Evolutionary conservation across 2,113 vertebrate genomes (phyloP).

Genomic region (Xiphophorus couchianus): DNA sequence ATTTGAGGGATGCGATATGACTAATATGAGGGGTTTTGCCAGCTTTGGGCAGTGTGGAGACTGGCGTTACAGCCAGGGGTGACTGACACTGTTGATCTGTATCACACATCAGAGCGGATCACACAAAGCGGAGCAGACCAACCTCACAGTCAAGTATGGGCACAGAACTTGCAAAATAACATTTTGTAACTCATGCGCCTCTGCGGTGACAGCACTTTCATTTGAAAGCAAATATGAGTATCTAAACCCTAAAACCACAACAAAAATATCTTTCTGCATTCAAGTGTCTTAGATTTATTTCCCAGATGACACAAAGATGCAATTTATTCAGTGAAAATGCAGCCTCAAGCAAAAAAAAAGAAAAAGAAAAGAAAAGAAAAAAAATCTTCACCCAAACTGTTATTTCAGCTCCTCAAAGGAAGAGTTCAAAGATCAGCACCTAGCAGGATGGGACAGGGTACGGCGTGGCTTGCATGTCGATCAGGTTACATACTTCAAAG

Average conservation of each 20-base stretch:
- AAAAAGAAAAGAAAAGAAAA: not conserved
- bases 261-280: slow-evolving; percentile 3
- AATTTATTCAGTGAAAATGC: slow-evolving; percentile 23
- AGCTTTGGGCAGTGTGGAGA: slow-evolving; percentile 60
- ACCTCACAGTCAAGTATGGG: slow-evolving; percentile 50
- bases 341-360: slow-evolving; percentile 26
- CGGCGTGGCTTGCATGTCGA: slow-evolving; percentile 74
- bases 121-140: slow-evolving; percentile 56
- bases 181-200: slow-evolving; percentile 2
- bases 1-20: slow-evolving; percentile 80
- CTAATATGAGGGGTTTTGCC: slow-evolving; percentile 74
- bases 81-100: slow-evolving; percentile 80
- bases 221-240: not conserved
- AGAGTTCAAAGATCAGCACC: slow-evolving; percentile 82
- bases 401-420: slow-evolving; percentile 72
- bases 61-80: slow-evolving; percentile 71
- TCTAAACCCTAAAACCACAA: slow-evolving; percentile 14
- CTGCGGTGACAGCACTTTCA: not conserved
- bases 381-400: slow-evolving; percentile 55
- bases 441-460: slow-evolving; percentile 66
- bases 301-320: slow-evolving; percentile 11
- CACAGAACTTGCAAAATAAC: slow-evolving; percentile 29
- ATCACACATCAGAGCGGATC: slow-evolving; percentile 76
- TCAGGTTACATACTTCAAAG: slow-evolving; percentile 84
- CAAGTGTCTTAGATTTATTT: not conserved